These are phyloP conservation scores for Solenopsis invicta DNA, from an alignment of 1,140 invertebrate genomes.

Conservation along the genomic window DNA sequence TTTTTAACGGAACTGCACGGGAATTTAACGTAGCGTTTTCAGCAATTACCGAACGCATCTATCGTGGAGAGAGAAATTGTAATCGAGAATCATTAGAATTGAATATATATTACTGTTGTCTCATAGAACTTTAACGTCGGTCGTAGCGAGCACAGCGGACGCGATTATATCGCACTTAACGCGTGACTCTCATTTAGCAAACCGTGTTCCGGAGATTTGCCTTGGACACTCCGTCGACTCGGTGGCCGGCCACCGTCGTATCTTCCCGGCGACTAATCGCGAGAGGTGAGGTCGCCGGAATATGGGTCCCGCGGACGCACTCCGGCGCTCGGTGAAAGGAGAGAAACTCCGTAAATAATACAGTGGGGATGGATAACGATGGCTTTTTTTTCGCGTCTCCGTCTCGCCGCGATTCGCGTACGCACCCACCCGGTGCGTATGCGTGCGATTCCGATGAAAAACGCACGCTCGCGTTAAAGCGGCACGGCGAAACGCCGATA, in stretches of 20 bases:
- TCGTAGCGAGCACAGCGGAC: background rate
- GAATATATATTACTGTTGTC: background rate
- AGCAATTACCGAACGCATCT: constrained; percentile 22
- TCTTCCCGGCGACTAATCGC: constrained; percentile 78
- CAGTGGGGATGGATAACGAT: constrained; percentile 77
- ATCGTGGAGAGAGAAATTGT: background rate
- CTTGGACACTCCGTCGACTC: background rate
- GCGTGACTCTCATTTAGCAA: background rate
- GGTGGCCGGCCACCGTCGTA: constrained; percentile 74
- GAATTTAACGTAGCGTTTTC: constrained; percentile 41
- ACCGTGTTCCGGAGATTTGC: background rate
- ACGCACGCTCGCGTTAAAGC: constrained; percentile 33
- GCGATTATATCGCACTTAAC: constrained; percentile 6
- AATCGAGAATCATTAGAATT: background rate
- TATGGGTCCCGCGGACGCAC: constrained; percentile 71
- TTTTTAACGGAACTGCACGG: constrained; percentile 31
- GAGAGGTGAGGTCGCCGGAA: constrained; percentile 74
- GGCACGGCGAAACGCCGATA: constrained; percentile 20
- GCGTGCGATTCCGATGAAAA: background rate
- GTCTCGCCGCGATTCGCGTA: constrained; percentile 55
- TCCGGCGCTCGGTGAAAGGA: constrained; percentile 81
- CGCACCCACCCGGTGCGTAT: constrained; percentile 25
- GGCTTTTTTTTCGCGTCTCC: constrained; percentile 70
- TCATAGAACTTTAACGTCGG: background rate
- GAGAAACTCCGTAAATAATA: constrained; percentile 75